Evolutionary conservation across 2,888 invertebrate genomes (phyloP), one percentile per base, ranked within the genome.

Genomic region (Hydroisotoma schaefferi): DNA sequence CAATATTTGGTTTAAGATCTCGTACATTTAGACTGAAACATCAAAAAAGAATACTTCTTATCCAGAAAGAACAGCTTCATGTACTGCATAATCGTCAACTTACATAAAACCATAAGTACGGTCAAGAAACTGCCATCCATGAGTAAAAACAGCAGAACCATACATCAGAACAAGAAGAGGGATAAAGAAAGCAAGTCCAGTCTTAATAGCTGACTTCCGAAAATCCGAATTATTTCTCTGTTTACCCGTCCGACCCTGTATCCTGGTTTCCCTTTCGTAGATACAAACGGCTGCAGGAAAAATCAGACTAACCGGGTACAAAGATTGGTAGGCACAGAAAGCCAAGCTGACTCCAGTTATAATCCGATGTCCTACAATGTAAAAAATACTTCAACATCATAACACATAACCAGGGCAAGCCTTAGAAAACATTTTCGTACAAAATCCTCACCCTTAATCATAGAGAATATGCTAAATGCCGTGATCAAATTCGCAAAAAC

Each of bases 1-100:
- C 99, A 73, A 95, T 89, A 76, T 99, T 99, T 25, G 99, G 99
- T 73, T 91, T 89, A 67, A 98, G 80, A 77, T 99, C 98, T 1
- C 92, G 90, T 54, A 94, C 94, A 20, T 85, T 85, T 68, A 95
- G 82, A 75, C 93, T 94, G 80, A 76, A 84, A 78, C 53, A 48
- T 43, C 43, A 52, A 55, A 37, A 55, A 62, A 20, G 52, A 47
- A 40, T 46, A 10, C 37, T 25, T 26, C 51, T 46, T 15, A 46
- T 18, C 20, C 23, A 46, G 6, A 12, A 18, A 46, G 10, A 10
- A 46, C 12, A 46, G 25, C 23, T 43, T 10, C 18, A 46, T 15
- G 15, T 22, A 37, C n/a, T n/a, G n/a, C n/a, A 10, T 55, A 47
- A 3, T 10, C 54, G 38, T 27, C 5, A 26, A 81, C 87, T 83